Percentiles rank a stretch among this genome's conserved stretches.
Evolutionary conservation across 2,113 vertebrate species (phyloP).

Genomic region (Tympanuchus pallidicinctus): DNA sequence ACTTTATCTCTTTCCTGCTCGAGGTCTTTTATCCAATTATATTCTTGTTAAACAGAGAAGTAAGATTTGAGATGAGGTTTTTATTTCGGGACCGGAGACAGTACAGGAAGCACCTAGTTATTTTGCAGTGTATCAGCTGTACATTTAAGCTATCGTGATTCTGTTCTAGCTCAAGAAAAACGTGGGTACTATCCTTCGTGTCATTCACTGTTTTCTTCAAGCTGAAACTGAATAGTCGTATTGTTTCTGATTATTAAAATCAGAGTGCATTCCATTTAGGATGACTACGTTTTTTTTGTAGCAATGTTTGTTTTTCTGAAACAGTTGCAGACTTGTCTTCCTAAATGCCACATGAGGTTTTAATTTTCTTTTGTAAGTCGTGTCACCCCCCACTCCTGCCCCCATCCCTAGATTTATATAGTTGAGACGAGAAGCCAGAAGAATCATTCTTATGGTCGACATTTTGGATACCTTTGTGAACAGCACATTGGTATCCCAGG

Average conservation of each 20-base stretch:
- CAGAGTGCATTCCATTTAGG: not conserved
- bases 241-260: slow-evolving; percentile 49
- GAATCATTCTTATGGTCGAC: not conserved
- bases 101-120: slow-evolving; percentile 47
- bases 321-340: slow-evolving; percentile 29
- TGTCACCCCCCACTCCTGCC: rapidly evolving
- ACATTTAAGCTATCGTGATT: slow-evolving; percentile 11
- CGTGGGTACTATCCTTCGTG: not conserved
- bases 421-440: slow-evolving; percentile 3
- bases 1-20: slow-evolving; percentile 71
- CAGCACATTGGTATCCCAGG: not conserved
- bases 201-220: not conserved
- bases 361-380: slow-evolving; percentile 46
- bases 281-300: not conserved
- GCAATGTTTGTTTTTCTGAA: slow-evolving; percentile 35
- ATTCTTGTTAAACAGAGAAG: slow-evolving; percentile 66
- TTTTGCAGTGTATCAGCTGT: slow-evolving; percentile 3
- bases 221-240: slow-evolving; percentile 31
- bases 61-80: slow-evolving; percentile 52
- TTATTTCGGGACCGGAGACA: slow-evolving; percentile 53
- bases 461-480: not conserved
- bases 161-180: slow-evolving; percentile 25
- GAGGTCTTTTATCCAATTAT: slow-evolving; percentile 72
- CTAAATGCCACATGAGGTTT: slow-evolving; percentile 36
- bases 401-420: slow-evolving; percentile 3